Base-by-base conservation (phyloP, 2,888 invertebrate species). In the Meteorus cinctellus region DNA sequence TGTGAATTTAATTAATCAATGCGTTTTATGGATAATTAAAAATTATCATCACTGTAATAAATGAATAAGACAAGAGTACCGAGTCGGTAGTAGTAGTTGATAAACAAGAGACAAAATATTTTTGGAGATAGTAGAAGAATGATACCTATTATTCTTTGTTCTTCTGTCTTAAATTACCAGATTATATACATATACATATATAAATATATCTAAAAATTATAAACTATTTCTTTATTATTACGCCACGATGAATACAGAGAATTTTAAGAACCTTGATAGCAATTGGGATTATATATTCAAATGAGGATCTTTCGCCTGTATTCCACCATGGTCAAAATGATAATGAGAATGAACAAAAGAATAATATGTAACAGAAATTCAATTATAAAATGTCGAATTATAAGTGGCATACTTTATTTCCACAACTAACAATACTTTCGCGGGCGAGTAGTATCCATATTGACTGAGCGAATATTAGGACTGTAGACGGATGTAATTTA, bases 51-150 rank as follows among this genome's bases (percentile, higher is more conserved):
- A 69, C 24, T 31, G 31, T 36, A 27, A 31, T 68, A 31, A 55
- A 68, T 41, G 31, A 60, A 34, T 29, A 62, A 72, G 19, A 60
- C 51, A 67, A 31, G 55, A 79, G 45, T 75, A 74, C 78, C 81
- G 80, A 80, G 76, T 77, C 73, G 5, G 77, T 84, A 83, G 82
- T 59, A 81, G 80, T 80, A 78, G 75, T 77, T 65, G 74, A 79
- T 80, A 83, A 81, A 80, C 77, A 75, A 84, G 81, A 85, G 77
- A 82, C 82, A 84, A 85, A 84, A 86, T 86, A 86, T 86, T 86
- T 86, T 86, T 86, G 84, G 84, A 86, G 82, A 84, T 83, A 82
- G 81, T 82, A 81, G 82, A 84, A 75, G 77, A 79, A 80, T 79
- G 81, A 83, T 81, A 83, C 79, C 79, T 77, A 79, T 80, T 83